Base-by-base conservation (phyloP, 2,113 vertebrate species). In the Illadopsis cleaveri region DNA sequence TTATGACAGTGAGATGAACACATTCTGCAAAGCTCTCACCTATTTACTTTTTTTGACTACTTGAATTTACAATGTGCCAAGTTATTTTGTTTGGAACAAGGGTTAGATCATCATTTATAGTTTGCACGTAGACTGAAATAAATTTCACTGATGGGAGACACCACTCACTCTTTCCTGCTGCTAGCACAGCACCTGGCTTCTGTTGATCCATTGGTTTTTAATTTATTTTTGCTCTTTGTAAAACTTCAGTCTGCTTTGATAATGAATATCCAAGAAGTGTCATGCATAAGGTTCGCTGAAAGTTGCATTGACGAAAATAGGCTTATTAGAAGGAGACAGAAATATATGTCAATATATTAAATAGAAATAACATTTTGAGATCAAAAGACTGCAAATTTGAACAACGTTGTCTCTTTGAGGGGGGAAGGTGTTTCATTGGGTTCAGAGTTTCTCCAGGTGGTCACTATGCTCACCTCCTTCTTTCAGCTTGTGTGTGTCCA, bases 141-240 rank as follows among this genome's bases (percentile, higher is more conserved):
- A 97, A 91, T 96, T 88, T 79, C 47, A 40, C 20, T 93, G 6
- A 38, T 84, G 47, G 72, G 92, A 93, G 58, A 89, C 77, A 86
- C 57, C 57, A 33, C 69, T 96, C 88, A 37, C 42, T 95, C 71
- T 68, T 79, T 86, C 31, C 69, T 82, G 89, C 86, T 95, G 58
- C 68, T 85, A 94, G 53, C 71, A 86, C 9, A 24, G 83, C 90
- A 64, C 28, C 89, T 82, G 71, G 22, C 90, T 96, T 97, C 68
- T 90, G 98, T 97, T 97, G 93, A 98, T 97, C 94, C 66, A 69
- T n/a, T 24, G 19, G 71, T 70, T 96, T 98, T 97, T 98, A 94
- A 96, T 98, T 97, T 97, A 95, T 97, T 97, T 98, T 84, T 94
- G 35, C 14, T 89, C 87, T 88, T 94, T 78, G 60, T 61, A 93